These are phyloP conservation scores for Blomia tropicalis DNA, from an alignment of 2,888 invertebrate species.

Conservation along the genomic window DNA sequence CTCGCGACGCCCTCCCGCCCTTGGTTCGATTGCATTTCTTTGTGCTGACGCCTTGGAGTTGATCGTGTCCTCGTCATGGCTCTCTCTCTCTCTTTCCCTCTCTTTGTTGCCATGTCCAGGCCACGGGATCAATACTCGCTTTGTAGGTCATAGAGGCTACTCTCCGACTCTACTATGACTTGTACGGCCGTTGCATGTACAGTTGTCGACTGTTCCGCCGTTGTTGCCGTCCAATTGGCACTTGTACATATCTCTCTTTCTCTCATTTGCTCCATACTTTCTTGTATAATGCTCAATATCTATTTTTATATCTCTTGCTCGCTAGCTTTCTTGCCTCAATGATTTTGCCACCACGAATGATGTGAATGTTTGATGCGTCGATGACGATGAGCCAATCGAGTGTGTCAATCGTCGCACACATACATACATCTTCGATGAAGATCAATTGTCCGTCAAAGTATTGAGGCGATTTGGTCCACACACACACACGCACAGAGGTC, in stretches of 20 bases:
- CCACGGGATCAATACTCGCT: conserved; percentile 7
- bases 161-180: neutral
- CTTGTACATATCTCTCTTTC: too few species aligned
- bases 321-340: too few species aligned
- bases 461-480: too few species aligned
- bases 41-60: neutral
- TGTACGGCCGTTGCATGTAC: neutral
- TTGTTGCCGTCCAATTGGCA: too few species aligned
- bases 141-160: conserved; percentile 12
- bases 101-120: neutral
- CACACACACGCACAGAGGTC: too few species aligned
- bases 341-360: too few species aligned
- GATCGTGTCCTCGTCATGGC: conserved; percentile 3
- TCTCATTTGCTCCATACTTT: too few species aligned
- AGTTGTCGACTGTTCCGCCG: conserved; percentile 2
- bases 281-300: neutral
- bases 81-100: neutral
- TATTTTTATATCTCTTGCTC: neutral
- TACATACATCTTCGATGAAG: too few species aligned
- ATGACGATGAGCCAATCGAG: too few species aligned
- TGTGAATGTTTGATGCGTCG: too few species aligned
- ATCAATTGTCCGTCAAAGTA: too few species aligned
- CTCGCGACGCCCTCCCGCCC: conserved; percentile 1
- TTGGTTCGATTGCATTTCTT: conserved; percentile 19
- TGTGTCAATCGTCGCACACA: too few species aligned